Percentiles rank a stretch among this genome's conserved stretches.
Conservation (phyloP, 2,888 invertebrate genomes). For the Calameuta pallipes region DNA sequence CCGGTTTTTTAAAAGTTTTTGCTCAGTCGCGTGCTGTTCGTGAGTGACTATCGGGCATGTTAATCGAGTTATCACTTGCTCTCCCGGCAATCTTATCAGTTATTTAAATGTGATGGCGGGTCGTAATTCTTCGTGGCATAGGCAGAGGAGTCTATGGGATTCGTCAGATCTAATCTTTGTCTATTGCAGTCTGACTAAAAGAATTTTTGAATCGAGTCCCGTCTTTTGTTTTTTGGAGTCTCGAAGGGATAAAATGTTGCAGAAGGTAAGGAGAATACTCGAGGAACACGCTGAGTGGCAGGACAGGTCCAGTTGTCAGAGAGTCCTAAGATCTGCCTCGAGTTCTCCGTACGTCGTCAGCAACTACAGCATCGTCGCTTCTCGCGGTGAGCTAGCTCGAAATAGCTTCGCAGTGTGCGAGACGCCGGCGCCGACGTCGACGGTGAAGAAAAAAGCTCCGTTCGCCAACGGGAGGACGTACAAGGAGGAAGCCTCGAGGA, state of each 20-base stretch:
- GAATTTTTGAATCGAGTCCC: background rate
- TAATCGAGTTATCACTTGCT: background rate
- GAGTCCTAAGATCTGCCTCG: constrained; percentile 11
- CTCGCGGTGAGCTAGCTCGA: constrained; percentile 52
- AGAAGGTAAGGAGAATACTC: constrained; percentile 43
- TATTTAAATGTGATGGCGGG: background rate
- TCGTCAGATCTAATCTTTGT: background rate
- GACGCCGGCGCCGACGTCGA: constrained; percentile 32
- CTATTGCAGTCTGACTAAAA: constrained; percentile 4
- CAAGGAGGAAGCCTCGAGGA: constrained; percentile 18
- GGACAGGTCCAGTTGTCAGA: constrained; percentile 18
- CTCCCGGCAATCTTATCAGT: background rate
- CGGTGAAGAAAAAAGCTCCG: constrained; percentile 29
- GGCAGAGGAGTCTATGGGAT: background rate
- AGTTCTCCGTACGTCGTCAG: constrained; percentile 28
- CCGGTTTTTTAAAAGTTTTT: background rate
- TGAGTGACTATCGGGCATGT: background rate
- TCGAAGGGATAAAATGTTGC: constrained; percentile 2
- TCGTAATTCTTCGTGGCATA: background rate
- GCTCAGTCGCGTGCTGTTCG: background rate
- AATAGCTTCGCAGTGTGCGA: constrained; percentile 47
- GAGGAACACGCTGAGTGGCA: constrained; percentile 40
- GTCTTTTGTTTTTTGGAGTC: background rate
- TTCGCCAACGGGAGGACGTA: constrained; percentile 23
- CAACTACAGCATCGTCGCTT: constrained; percentile 52